Evolutionary conservation across 2,888 invertebrate genomes (phyloP).

Genomic region (Rutpela maculata): DNA sequence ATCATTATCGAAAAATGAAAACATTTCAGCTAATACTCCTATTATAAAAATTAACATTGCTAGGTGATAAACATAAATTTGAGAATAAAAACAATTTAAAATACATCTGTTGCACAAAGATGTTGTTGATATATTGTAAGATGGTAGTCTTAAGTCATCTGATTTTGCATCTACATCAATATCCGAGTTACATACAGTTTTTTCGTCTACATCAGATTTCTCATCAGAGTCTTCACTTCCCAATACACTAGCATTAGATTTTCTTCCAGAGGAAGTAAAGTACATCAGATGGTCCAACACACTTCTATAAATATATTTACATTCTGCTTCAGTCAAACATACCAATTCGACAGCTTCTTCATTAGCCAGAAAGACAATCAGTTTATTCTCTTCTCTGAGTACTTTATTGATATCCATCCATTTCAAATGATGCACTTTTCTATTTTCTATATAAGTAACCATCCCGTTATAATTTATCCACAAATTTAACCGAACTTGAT

Average conservation of each 20-base stretch:
- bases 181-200: neutral
- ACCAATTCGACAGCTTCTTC: conserved; percentile 45
- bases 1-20: conserved; percentile 11
- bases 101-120: neutral
- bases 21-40: conserved; percentile 4
- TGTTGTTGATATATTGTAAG: neutral
- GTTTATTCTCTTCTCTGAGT: conserved; percentile 46
- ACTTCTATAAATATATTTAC: conserved; percentile 55
- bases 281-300: conserved; percentile 52
- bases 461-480: conserved; percentile 58
- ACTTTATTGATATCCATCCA: conserved; percentile 56
- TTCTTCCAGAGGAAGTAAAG: conserved; percentile 50
- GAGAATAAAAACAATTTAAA: neutral
- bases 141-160: neutral
- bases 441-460: conserved; percentile 44
- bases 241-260: conserved; percentile 44
- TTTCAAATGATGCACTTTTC: conserved; percentile 40
- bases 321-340: conserved; percentile 54
- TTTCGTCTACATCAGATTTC: conserved; percentile 4
- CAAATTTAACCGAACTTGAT: conserved; percentile 48
- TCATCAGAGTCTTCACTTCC: conserved; percentile 40
- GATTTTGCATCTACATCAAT: neutral
- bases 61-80: conserved; percentile 13
- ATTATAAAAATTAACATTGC: conserved; percentile 18
- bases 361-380: conserved; percentile 42